Evolutionary conservation across 2,888 invertebrate species (phyloP), one percentile per base, ranked within the genome.

Genomic region (Latheticus oryzae): DNA sequence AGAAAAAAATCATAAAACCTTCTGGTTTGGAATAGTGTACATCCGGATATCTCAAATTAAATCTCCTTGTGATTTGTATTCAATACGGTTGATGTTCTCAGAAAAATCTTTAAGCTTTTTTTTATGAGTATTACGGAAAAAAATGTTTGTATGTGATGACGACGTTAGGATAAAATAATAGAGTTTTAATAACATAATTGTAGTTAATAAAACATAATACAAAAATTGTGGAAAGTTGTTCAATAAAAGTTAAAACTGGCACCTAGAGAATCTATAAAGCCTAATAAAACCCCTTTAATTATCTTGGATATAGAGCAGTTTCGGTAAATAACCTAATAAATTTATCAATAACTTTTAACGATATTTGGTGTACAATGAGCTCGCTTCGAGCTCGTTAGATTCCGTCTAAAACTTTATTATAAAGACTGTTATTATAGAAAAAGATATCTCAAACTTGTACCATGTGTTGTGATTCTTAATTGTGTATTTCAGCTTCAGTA

Each of bases 391-490:
- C 45, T 54, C 54, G 54, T 54, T 54, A 54, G 52, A 32, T 15
- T 35, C 42, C 16, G 37, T 45, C 45, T 54, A 54, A 54, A 54
- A 54, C 54, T 54, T 54, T 45, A 54, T 54, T 45, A 40, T 54
- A 54, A 52, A 54, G 45, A 43, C 28, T 21, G 33, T 28, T 37
- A 54, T 45, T 45, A 37, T 21, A 37, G 11, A 17, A 43, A 35
- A 35, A 54, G 45, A 54, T 45, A 54, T 43, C 54, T 35, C 33
- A 21, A 54, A 54, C 24, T 54, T 45, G 45, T 13, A 58, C 53
- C 58, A 54, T 57, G 54, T 58, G 60, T 53, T 58, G 51, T 47
- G 60, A 11, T 45, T 52, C 57, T 62, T 60, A 60, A 60, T 62
- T 62, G 60, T 58, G 38, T 48, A 17, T 48, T 48, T 47, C 42